A percentile compares a stretch with the other conserved stretches of the same genome.
Evolutionary conservation across 2,113 vertebrate species (phyloP).

Genomic region (Tricholaema leucomelas): DNA sequence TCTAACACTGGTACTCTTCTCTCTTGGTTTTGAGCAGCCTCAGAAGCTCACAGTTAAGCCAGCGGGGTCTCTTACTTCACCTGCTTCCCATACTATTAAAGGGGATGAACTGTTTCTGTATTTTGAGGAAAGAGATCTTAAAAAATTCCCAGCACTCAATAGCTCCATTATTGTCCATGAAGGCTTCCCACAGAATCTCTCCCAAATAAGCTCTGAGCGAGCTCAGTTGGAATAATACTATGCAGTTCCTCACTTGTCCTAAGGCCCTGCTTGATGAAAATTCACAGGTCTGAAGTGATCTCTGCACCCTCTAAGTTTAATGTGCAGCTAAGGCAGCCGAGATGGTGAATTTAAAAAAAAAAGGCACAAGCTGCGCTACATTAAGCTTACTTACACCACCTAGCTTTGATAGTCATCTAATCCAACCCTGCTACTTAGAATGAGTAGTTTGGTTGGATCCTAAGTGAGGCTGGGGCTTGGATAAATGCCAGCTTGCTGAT

Average conservation of each 20-base stretch:
- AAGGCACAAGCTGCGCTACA: neutral
- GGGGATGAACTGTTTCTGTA: too few species aligned
- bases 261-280: neutral
- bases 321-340: neutral
- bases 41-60: too few species aligned
- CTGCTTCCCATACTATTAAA: too few species aligned
- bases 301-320: neutral
- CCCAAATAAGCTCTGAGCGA: too few species aligned
- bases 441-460: neutral
- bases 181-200: too few species aligned
- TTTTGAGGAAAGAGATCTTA: too few species aligned
- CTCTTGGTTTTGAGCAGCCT: too few species aligned
- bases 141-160: too few species aligned
- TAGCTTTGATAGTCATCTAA: neutral
- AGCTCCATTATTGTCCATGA: too few species aligned
- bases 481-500: slow-evolving; percentile 8
- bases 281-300: neutral
- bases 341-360: neutral
- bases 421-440: neutral
- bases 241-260: neutral
- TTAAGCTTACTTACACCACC: neutral
- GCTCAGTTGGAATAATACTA: neutral
- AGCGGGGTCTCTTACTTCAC: too few species aligned
- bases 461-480: neutral
- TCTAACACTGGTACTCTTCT: too few species aligned